These are phyloP conservation scores for Hyppa rectilinea DNA, from an alignment of 2,888 invertebrate species.

Conservation along the genomic window DNA sequence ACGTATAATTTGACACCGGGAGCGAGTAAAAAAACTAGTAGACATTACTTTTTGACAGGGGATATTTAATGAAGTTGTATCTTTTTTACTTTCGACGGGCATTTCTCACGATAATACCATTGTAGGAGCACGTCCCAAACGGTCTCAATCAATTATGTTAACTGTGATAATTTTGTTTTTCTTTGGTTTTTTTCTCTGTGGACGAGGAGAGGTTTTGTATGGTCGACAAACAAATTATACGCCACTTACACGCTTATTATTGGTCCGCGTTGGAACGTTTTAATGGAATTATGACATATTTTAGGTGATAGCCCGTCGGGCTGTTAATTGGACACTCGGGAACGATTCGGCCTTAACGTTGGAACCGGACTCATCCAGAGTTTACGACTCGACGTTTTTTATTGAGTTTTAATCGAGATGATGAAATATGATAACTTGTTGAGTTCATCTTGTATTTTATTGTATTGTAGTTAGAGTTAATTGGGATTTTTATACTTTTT, in stretches of 20 bases:
- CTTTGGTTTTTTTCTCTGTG: slow-evolving; percentile 71
- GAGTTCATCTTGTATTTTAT: slow-evolving; percentile 28
- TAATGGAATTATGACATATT: slow-evolving; percentile 69
- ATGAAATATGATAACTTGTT: slow-evolving; percentile 41
- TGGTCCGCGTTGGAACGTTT: slow-evolving; percentile 66
- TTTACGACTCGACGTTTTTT: slow-evolving; percentile 61
- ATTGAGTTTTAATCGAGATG: slow-evolving; percentile 52
- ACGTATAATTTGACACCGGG: slow-evolving; percentile 90
- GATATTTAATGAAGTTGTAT: slow-evolving; percentile 90
- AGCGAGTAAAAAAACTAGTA: slow-evolving; percentile 88
- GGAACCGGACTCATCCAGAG: slow-evolving; percentile 47
- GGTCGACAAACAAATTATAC: slow-evolving; percentile 86
- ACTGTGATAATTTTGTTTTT: slow-evolving; percentile 86
- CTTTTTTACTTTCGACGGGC: slow-evolving; percentile 76
- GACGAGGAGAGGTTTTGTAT: slow-evolving; percentile 73
- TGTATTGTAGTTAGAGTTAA: slow-evolving; percentile 15
- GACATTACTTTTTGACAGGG: slow-evolving; percentile 90
- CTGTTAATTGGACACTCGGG: slow-evolving; percentile 64
- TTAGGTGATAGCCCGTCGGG: slow-evolving; percentile 56
- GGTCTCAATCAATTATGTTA: slow-evolving; percentile 89
- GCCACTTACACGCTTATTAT: slow-evolving; percentile 85
- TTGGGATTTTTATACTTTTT: slow-evolving; percentile 23
- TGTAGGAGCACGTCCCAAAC: slow-evolving; percentile 87
- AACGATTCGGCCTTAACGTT: slow-evolving; percentile 43
- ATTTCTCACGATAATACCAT: slow-evolving; percentile 86